phyloP scores from a whole-genome alignment of 1,140 invertebrate genomes.

The Drosophila oshimai region DNA sequence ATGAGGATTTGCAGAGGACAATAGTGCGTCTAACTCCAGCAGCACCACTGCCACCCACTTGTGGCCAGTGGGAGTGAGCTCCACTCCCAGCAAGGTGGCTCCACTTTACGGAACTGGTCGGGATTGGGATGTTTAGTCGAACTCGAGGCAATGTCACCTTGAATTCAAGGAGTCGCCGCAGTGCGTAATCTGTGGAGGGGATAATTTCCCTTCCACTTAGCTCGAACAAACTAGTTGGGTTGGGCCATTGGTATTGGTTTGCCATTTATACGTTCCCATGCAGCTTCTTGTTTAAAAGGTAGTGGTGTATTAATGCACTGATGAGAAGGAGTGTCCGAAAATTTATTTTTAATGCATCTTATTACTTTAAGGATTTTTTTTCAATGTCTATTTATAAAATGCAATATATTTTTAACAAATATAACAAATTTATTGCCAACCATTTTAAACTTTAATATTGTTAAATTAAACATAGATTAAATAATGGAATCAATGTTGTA shows the following conservation, averaged over 20 bases:
- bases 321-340: neutral
- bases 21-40: slow-evolving; percentile 80
- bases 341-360: neutral
- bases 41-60: slow-evolving; percentile 41
- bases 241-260: neutral
- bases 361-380: too few species aligned
- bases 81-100: slow-evolving; percentile 1
- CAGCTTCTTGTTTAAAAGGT: neutral
- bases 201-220: neutral
- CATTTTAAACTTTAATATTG: too few species aligned
- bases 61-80: neutral
- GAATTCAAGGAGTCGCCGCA: slow-evolving; percentile 62
- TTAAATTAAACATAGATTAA: too few species aligned
- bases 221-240: slow-evolving; percentile 19
- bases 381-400: too few species aligned
- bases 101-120: neutral
- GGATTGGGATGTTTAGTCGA: neutral
- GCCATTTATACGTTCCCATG: neutral
- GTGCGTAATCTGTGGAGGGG: slow-evolving; percentile 39
- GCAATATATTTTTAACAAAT: too few species aligned
- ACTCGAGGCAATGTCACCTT: slow-evolving; percentile 46
- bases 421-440: too few species aligned
- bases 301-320: neutral
- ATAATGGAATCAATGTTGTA: too few species aligned
- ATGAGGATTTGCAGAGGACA: slow-evolving; percentile 82